Conservation (phyloP, 2,888 invertebrate genomes). For the Omphaloscelis lunosa region DNA sequence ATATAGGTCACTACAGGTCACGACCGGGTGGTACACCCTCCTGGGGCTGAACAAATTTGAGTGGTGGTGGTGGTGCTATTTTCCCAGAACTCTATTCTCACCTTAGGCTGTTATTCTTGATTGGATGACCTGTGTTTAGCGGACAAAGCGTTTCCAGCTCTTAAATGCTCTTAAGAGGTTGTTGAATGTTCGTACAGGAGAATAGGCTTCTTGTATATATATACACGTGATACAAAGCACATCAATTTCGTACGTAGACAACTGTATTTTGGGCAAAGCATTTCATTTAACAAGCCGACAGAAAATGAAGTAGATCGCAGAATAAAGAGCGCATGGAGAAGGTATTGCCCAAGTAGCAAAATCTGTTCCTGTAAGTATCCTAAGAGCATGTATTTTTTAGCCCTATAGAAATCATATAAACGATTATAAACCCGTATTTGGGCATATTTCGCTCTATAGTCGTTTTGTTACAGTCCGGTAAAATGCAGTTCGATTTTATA, state of each 20-base stretch:
- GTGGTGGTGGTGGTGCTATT: neutral
- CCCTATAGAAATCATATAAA: no score
- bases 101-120: neutral
- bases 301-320: neutral
- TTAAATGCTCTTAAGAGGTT: neutral
- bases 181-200: neutral
- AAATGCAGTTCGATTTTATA: no score
- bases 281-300: neutral
- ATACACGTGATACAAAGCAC: no score
- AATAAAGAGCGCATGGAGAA: neutral
- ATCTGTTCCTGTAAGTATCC: no score
- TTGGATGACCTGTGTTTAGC: neutral
- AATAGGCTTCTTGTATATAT: neutral
- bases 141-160: neutral
- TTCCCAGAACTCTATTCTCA: neutral
- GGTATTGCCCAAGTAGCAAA: no score
- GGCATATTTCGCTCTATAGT: no score
- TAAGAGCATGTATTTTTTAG: no score
- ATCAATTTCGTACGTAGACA: neutral
- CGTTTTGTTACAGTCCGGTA: no score
- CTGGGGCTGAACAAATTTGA: neutral
- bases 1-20: neutral
- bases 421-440: no score
- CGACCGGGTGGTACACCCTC: neutral
- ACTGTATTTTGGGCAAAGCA: neutral